phyloP scores from a whole-genome alignment of 2,797 vertebrate species.

The Darevskia mixta region DNA sequence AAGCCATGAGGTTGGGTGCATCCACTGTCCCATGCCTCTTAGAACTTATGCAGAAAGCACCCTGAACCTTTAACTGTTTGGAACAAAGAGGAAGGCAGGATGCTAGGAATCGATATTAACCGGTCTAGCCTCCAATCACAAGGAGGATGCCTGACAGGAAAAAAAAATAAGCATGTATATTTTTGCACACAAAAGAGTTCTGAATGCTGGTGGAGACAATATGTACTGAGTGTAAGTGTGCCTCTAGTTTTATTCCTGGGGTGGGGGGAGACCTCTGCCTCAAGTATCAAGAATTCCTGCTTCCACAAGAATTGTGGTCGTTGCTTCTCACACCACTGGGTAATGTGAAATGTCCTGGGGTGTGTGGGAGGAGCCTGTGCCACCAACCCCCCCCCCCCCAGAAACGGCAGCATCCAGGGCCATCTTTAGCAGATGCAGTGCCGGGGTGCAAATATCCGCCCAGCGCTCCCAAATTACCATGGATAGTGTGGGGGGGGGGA shows the following conservation, averaged over 20 bases:
- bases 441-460: no score
- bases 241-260: background rate
- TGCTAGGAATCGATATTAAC: background rate
- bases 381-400: background rate
- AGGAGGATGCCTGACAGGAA: background rate
- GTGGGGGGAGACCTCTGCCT: background rate
- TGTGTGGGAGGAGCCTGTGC: background rate
- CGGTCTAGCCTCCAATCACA: background rate
- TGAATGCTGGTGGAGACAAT: background rate
- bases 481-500: no score
- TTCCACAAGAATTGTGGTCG: background rate
- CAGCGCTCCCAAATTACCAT: no score
- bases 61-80: background rate
- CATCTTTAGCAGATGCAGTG: no score
- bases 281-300: background rate
- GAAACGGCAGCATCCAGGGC: background rate
- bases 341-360: background rate
- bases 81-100: background rate
- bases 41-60: background rate
- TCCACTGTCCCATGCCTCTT: no score
- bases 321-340: background rate
- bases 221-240: background rate
- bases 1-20: background rate
- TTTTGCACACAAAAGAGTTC: background rate
- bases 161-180: background rate